Conservation (phyloP, 2,797 vertebrate species). For the Scarus forsteni region DNA sequence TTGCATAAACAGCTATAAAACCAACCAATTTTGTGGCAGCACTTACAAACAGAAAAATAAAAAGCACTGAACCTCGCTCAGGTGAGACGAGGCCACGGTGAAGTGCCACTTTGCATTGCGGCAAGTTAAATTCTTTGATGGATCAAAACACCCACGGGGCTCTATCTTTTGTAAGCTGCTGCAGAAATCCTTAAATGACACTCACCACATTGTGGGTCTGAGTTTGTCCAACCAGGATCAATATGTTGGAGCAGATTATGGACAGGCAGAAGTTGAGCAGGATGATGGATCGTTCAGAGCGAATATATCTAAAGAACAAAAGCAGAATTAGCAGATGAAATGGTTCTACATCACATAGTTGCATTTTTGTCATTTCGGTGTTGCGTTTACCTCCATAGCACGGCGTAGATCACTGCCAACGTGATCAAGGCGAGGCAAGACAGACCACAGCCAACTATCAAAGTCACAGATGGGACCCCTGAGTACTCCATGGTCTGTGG, state of each 20-base stretch:
- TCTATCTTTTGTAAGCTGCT: slow-evolving; percentile 2
- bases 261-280: slow-evolving; percentile 99
- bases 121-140: background rate
- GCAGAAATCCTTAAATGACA: slow-evolving; percentile 37
- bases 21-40: slow-evolving; percentile 11
- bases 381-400: slow-evolving; percentile 94
- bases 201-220: slow-evolving; percentile 98
- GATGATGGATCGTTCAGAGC: slow-evolving; percentile 98
- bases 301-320: slow-evolving; percentile 88
- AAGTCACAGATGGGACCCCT: slow-evolving; percentile 97
- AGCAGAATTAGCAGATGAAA: background rate
- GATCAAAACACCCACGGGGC: slow-evolving; percentile 5
- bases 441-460: slow-evolving; percentile 99
- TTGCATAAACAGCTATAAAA: background rate
- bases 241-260: slow-evolving; percentile 98
- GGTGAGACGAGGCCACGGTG: slow-evolving; percentile 14
- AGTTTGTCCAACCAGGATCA: slow-evolving; percentile 98
- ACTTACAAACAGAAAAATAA: slow-evolving; percentile 4
- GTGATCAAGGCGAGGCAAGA: slow-evolving; percentile 98
- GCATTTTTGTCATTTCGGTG: slow-evolving; percentile 1
- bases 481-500: slow-evolving; percentile 98
- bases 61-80: slow-evolving; percentile 11
- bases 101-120: slow-evolving; percentile 3
- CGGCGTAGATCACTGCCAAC: slow-evolving; percentile 94
- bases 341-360: background rate